Evolutionary conservation across 1,140 invertebrate species (phyloP), one percentile per base, ranked within the genome.

Genomic region (Potamilus streckersoni): DNA sequence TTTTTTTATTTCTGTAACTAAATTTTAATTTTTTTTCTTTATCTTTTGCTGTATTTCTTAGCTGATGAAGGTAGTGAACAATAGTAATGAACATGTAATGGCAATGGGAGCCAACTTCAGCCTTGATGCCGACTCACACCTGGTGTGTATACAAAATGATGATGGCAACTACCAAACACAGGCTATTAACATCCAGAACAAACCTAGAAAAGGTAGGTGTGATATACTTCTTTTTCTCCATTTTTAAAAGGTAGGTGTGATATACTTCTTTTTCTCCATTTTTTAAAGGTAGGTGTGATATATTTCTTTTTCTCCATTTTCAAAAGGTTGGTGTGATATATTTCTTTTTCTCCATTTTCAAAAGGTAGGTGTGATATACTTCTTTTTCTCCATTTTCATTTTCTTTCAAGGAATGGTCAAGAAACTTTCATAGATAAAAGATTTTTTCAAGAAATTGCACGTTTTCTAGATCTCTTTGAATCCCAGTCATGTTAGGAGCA

Each of bases 141-240:
- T 97, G 77, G 95, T 97, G 13, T 96, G 95, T 88, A 94, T 96
- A 85, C 95, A 96, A 89, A 93, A 93, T 11, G 93, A 94, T 78
- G 91, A 92, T 71, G 94, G 94, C 74, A 94, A 93, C 82, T 93
- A 93, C 80, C 94, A 95, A 81, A 96, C 95, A 6, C 95, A 96
- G 87, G 95, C 95, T 3, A 96, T 96, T 74, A 96, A 96, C 83
- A 96, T 96, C 74, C 93, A 95, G 82, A 94, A 94, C 80, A 94
- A 94, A 85, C 94, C 94, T 0, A 90, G 95, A 75, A 95, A 93
- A 92, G 93, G 94, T 95, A 86, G 79, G 83, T 68, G 19, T 5
- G 4, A 69, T 66, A 5, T 66, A 17, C 38, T 49, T 49, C 38
- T 49, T 49, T 49, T 49, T 49, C 38, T 11, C 38, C 38, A 38